phyloP scores from a whole-genome alignment of 2,797 vertebrate genomes.

The Myotis planiceps region DNA sequence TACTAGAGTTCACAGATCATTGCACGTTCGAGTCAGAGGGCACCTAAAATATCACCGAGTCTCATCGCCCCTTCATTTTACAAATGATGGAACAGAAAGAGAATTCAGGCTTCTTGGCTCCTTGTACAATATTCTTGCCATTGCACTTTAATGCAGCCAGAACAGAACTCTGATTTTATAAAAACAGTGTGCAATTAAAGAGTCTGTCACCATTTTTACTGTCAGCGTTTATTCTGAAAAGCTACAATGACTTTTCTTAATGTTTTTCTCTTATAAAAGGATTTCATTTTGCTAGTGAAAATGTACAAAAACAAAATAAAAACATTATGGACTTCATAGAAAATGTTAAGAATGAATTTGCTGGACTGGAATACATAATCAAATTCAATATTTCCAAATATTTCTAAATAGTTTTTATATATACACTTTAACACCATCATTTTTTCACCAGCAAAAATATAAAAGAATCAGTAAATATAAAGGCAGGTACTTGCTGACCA shows the following conservation, averaged over 20 bases:
- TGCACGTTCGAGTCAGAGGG: background rate
- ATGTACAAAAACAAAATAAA: background rate
- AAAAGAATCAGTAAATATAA: slow-evolving; percentile 22
- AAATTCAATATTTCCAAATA: background rate
- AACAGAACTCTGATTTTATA: background rate
- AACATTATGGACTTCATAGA: background rate
- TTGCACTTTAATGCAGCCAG: background rate
- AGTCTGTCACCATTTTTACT: slow-evolving; percentile 12
- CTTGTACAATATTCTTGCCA: background rate
- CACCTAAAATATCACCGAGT: background rate
- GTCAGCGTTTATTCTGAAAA: slow-evolving; percentile 42
- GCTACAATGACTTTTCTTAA: background rate
- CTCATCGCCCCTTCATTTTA: slow-evolving; percentile 28
- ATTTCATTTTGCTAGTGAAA: slow-evolving; percentile 48
- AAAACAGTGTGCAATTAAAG: background rate
- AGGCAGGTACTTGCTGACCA: background rate
- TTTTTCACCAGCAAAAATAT: background rate
- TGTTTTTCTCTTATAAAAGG: background rate
- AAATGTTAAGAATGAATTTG: background rate
- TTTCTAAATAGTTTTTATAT: background rate
- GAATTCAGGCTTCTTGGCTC: background rate
- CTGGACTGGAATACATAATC: background rate
- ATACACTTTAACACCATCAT: background rate
- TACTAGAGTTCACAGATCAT: slow-evolving; percentile 54
- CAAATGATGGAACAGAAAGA: background rate